Conservation (phyloP, 1,140 invertebrate species). For the Hylyphantes graminicola region DNA sequence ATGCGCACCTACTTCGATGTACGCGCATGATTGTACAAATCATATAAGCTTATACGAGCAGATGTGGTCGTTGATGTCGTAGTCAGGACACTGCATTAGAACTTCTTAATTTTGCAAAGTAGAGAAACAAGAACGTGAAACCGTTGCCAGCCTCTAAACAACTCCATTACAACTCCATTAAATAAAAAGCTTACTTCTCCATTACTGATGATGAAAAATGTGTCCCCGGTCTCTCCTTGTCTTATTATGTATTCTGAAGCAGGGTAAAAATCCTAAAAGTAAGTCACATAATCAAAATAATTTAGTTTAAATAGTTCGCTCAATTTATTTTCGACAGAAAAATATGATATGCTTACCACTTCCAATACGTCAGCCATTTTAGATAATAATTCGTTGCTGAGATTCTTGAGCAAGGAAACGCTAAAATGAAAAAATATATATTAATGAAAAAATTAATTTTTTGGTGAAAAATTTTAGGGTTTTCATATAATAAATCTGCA, state of each 20-base stretch:
- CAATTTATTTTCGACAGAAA: neutral
- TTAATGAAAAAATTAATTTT: neutral
- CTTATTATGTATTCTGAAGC: constrained; percentile 93
- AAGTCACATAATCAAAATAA: neutral
- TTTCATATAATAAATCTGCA: no score
- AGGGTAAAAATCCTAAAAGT: constrained; percentile 76
- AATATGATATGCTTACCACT: constrained; percentile 75
- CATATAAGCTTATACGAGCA: no score
- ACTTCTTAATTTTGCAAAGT: no score
- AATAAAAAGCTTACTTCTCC: constrained; percentile 73
- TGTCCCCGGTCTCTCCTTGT: constrained; percentile 97
- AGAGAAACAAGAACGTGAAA: no score
- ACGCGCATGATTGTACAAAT: no score
- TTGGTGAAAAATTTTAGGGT: neutral
- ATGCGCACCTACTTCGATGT: no score
- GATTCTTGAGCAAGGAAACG: constrained; percentile 95
- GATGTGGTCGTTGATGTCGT: no score
- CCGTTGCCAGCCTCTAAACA: no score
- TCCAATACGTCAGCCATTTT: constrained; percentile 98
- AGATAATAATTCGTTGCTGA: constrained; percentile 94
- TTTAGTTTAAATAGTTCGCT: neutral
- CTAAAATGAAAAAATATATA: constrained; percentile 71
- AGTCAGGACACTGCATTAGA: no score
- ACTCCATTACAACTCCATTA: neutral
- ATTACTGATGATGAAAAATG: constrained; percentile 99